Base-by-base conservation (phyloP, 1,140 invertebrate species). In the Meteorus sp. region DNA sequence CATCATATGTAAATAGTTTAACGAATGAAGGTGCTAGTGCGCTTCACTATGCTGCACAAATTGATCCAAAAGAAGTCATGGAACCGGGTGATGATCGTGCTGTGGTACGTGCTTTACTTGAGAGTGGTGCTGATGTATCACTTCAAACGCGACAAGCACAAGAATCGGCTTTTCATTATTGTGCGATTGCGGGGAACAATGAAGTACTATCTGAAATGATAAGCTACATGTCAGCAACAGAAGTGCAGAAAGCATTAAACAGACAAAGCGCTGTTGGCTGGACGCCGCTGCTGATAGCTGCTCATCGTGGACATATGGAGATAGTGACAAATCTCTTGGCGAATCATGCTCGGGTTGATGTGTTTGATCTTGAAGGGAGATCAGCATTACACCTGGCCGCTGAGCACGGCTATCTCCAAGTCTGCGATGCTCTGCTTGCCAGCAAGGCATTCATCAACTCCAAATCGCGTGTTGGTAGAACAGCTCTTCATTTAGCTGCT, bases 371-470 rank as follows among this genome's bases (percentile, higher is more conserved):
- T 61, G 95, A 98, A 77, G 95, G 95, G 8, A 85, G 95, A 67
- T 96, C 95, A 0, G 95, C 95, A 0, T 81, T 99, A 35, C 97
- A 99, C 79, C 81, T 99, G 57, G 95, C 96, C 0, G 94, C 95
- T 1, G 95, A 98, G 71, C 89, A 90, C 67, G 97, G 97, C 0
- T 97, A 93, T 72, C 77, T 91, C 37, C 85, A 95, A 68, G 93
- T 99, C 0, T 97, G 95, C 71, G 94, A 99, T 75, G 90, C 94
- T 8, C 79, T 99, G n/a, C 81, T 99, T 13, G 89, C 91, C 51
- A 92, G 97, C 77, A 98, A 98, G 81, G 97, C 97, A 0, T 99
- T 98, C 76, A 98, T 99, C 44, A 99, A 99, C 79, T 98, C 91
- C 1, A 98, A 92, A 82, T 95, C 86, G 0, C 82, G 91, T 66